Base-by-base conservation (phyloP, 35 echinoderm and acorn worm species). In the Apostichopus parvimensis region DNA sequence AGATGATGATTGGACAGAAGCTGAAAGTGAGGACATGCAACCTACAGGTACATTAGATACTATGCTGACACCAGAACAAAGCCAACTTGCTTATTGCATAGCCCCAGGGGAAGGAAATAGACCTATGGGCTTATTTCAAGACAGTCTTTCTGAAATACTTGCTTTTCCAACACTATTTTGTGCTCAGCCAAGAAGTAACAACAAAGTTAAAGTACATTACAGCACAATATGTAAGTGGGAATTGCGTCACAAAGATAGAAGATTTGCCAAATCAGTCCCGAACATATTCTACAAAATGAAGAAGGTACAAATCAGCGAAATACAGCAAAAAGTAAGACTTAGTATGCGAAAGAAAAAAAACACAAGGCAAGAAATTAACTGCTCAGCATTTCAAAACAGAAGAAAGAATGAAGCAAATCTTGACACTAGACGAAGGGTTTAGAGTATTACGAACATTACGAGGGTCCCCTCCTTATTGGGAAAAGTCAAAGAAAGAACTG, bases 381-480 rank as follows among this genome's bases (percentile, higher is more conserved):
- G 85, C 92, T 28, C 18, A 34, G n/a, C 54, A 93, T 64, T 89
- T 93, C 53, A 87, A 93, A 89, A 45, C 15, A 26, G 54, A 8
- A 79, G 54, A 93, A 61, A 9, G 9, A 15, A 60, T 93, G 0
- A 79, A 79, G 25, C 5, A 89, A 14, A 56, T 93, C 59, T 11
- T 93, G 11, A 56, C 64, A 56, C 53, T 91, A 9, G 92, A 93
- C 78, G 92, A 93, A 79, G 92, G 92, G 0, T 93, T 88, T 54
- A 77, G 60, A 87, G 92, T 25, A 25, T 25, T 25, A 25, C 24
- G 24, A 25, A 25, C 24, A 25, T 25, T 25, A 25, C 24, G 24
- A 88, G 92, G 83, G n/a, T 93, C 92, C 21, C 92, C 92, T 26
- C 92, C 85, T 15, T 93, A 88, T 52, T 93, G 85, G n/a, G 92